phyloP scores from a whole-genome alignment of 2,113 vertebrate genomes.

The Panurus biarmicus region DNA sequence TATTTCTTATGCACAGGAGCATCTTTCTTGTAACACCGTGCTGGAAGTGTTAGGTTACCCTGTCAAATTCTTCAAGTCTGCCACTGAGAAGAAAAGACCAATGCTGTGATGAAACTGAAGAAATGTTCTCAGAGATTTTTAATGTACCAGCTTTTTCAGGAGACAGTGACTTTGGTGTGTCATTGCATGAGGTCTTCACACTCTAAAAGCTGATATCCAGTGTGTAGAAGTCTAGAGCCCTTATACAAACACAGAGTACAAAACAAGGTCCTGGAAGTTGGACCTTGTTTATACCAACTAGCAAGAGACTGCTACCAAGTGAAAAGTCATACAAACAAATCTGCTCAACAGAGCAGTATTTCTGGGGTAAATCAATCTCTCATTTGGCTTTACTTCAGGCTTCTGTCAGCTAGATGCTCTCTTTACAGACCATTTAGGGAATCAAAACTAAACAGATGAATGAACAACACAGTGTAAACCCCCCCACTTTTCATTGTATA shows the following conservation, averaged over 20 bases:
- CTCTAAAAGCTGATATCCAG: not conserved
- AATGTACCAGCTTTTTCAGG: not conserved
- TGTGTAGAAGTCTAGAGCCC: not conserved
- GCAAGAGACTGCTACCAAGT: constrained; percentile 12
- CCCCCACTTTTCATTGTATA: not conserved
- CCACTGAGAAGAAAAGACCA: constrained; percentile 38
- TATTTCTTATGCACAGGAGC: constrained; percentile 31
- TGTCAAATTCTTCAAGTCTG: constrained; percentile 43
- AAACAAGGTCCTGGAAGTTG: not conserved
- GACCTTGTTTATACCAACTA: not conserved
- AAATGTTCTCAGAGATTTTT: constrained; percentile 21
- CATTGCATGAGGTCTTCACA: not conserved
- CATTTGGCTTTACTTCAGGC: constrained; percentile 17
- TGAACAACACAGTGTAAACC: not conserved
- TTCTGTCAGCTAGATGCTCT: not conserved
- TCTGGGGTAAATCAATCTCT: not conserved
- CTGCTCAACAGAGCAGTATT: not conserved
- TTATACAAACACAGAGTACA: not conserved
- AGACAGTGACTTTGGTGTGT: not conserved
- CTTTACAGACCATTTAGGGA: not conserved
- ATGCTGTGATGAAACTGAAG: constrained; percentile 19
- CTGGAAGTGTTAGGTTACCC: constrained; percentile 36
- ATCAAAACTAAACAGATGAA: not conserved
- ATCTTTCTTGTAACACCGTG: not conserved
- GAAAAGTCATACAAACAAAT: not conserved